Evolutionary conservation across 2,888 invertebrate species (phyloP).

Genomic region (Xanthorhoe designata): DNA sequence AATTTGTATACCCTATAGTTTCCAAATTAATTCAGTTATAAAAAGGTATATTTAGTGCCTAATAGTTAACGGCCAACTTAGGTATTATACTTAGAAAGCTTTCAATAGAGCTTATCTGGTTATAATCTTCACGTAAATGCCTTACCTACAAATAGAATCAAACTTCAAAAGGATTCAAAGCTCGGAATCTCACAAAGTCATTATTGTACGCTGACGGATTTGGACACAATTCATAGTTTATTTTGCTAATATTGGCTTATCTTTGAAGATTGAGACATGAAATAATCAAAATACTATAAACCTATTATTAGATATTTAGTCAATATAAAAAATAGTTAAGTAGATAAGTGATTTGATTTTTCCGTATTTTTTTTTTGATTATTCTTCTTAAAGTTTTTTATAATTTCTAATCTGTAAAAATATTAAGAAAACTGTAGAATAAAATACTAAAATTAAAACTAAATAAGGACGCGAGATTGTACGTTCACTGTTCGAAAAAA

Average conservation of each 20-base stretch:
- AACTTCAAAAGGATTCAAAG: conserved; percentile 8
- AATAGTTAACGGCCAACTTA: background rate
- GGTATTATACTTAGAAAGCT: background rate
- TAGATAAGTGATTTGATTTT: too few relatives aligned
- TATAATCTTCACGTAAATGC: background rate
- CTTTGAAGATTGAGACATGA: background rate
- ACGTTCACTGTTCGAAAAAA: background rate
- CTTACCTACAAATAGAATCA: conserved; percentile 1
- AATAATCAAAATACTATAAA: too few relatives aligned
- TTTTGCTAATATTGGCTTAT: background rate
- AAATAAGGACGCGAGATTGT: background rate
- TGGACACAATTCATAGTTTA: conserved; percentile 3
- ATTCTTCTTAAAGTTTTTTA: too few relatives aligned
- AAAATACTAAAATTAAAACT: too few relatives aligned
- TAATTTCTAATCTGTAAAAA: too few relatives aligned
- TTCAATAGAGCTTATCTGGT: background rate
- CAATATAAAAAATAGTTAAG: too few relatives aligned
- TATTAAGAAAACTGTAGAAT: too few relatives aligned
- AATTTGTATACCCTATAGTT: too few relatives aligned
- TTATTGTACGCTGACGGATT: conserved; percentile 7
- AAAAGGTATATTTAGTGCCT: background rate
- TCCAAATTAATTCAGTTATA: too few relatives aligned
- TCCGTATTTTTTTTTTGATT: too few relatives aligned
- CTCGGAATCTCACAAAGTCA: conserved; percentile 3
- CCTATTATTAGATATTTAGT: too few relatives aligned